These are phyloP conservation scores for Asbolus verrucosus DNA, from an alignment of 1,140 invertebrate genomes.

Conservation along the genomic window DNA sequence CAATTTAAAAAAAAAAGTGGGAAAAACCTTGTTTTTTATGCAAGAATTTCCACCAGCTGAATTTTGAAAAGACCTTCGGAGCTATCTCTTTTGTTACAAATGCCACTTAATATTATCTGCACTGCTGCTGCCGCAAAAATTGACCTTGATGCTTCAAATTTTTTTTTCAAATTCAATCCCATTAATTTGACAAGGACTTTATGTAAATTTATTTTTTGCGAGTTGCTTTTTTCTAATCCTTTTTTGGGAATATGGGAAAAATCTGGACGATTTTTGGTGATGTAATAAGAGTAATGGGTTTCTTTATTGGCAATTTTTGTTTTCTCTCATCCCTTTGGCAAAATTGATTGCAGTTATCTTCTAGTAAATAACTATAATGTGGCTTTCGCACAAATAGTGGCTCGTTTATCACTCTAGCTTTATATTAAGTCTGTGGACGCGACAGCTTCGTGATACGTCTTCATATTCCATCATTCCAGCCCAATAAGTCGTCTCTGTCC, in stretches of 20 bases:
- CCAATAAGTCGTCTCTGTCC: constrained; percentile 38
- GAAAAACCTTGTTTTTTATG: too few species aligned
- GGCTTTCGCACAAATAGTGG: constrained; percentile 35
- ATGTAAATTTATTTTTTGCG: neutral
- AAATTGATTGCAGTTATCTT: constrained; percentile 32
- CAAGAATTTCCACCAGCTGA: too few species aligned
- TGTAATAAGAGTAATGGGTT: constrained; percentile 8
- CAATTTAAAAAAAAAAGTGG: too few species aligned
- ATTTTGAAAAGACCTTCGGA: too few species aligned
- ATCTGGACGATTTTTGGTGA: neutral
- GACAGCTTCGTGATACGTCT: constrained; percentile 45
- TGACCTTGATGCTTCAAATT: too few species aligned
- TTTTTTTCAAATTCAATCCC: too few species aligned
- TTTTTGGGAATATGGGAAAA: neutral
- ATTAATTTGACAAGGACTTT: too few species aligned
- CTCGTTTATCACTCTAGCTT: constrained; percentile 34
- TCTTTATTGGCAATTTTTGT: constrained; percentile 34
- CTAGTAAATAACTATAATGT: constrained; percentile 33
- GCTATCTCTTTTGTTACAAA: too few species aligned
- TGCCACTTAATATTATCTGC: too few species aligned
- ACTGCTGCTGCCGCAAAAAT: too few species aligned
- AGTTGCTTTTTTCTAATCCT: neutral
- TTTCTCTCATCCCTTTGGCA: constrained; percentile 1
- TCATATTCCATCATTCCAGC: constrained; percentile 46
- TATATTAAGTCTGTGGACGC: constrained; percentile 38